Evolutionary conservation across 92 coral and sea anemone genomes (phyloP).

Genomic region (Ricordea florida): DNA sequence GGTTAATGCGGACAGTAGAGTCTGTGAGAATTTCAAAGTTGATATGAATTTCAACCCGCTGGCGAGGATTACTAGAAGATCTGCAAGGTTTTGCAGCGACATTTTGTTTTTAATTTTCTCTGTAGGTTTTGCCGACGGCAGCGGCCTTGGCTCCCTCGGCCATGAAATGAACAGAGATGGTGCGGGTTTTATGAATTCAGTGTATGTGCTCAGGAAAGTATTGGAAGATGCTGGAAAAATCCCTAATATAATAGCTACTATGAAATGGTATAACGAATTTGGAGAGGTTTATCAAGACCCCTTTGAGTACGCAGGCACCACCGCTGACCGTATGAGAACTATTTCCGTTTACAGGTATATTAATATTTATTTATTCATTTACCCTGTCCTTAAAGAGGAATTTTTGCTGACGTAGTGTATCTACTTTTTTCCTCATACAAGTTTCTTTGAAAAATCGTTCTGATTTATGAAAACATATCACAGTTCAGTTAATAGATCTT

Average conservation of each 20-base stretch:
- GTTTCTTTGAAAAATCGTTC: too few relatives aligned
- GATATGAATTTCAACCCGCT: too few relatives aligned
- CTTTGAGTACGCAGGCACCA: constrained; percentile 52
- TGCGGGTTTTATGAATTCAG: constrained; percentile 65
- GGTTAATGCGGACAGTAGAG: too few relatives aligned
- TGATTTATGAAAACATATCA: too few relatives aligned
- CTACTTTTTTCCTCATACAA: too few relatives aligned
- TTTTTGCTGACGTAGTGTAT: too few relatives aligned
- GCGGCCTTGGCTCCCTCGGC: constrained; percentile 58
- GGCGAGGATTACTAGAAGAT: too few relatives aligned
- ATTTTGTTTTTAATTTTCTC: too few relatives aligned
- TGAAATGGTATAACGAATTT: constrained; percentile 47
- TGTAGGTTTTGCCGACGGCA: constrained; percentile 70
- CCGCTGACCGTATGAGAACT: constrained; percentile 71
- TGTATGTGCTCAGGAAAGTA: constrained; percentile 50
- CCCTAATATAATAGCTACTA: not conserved
- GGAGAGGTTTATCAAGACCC: constrained; percentile 37
- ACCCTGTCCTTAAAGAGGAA: not conserved
- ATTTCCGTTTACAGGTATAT: constrained; percentile 40
- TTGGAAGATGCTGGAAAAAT: not conserved
- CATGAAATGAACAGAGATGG: constrained; percentile 69
- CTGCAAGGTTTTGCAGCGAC: too few relatives aligned
- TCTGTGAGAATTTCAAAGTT: too few relatives aligned
- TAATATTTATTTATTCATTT: not conserved
- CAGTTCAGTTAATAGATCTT: too few relatives aligned